Evolutionary conservation across 2,797 vertebrate species (phyloP), one percentile per base, ranked within the genome.

Genomic region (Syncerus caffer): DNA sequence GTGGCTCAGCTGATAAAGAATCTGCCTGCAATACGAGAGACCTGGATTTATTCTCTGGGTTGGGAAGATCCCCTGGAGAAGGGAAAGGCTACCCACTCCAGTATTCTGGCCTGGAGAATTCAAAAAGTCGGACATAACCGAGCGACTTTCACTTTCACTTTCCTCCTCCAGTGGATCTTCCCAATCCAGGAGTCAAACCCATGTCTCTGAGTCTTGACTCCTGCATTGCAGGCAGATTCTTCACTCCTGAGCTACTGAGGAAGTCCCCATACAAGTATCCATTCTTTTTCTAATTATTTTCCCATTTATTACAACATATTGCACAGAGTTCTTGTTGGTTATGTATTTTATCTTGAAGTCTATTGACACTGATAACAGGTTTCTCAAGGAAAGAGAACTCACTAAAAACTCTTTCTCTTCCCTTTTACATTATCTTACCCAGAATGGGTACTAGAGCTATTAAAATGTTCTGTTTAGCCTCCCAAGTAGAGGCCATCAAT

Each of bases 401-500:
- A 42, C 27, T 84, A 21, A 89, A 93, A 84, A 91, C 1, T 0
- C 14, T 60, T 60, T 2, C 42, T 89, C 95, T 85, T 76, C 4
- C 9, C n/a, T 76, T 79, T 89, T 62, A 4, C 53, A 50, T 76
- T 74, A 11, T 87, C 17, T 86, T 62, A 57, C 23, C 29, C 53
- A 34, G 23, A 86, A 50, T 74, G 83, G 25, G 64, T 12, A 57
- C 31, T 93, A 29, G 57, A 47, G 23, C 2, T 86, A 85, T 19
- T 95, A 53, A 53, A 82, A 79, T 64, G 23, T 57, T 95, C 90
- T 85, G 51, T 11, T 92, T 85, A 89, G 74, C 21, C 67, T 93
- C 34, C 6, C 57, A 93, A 93, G 42, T 38, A 58, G 45, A 91
- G 57, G 57, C 82, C 38, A 97, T 50, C 85, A 96, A 97, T 60